Conservation (phyloP, 2,888 invertebrate genomes). For the Ectemnius cavifrons region DNA sequence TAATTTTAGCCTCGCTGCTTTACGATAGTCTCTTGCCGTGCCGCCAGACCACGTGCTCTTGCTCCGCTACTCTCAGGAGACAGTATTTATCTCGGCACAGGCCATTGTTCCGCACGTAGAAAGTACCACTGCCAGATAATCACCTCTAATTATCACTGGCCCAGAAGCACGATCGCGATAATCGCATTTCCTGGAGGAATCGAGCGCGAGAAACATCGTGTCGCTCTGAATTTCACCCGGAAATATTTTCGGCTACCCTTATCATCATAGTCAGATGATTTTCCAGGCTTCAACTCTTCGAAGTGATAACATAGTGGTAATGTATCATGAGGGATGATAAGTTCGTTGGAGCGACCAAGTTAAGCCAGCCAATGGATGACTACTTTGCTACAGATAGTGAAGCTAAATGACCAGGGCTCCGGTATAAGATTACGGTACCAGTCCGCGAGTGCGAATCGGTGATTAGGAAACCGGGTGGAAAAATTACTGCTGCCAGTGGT, state of each 20-base stretch:
- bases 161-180: conserved; percentile 59
- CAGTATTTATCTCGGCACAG: conserved; percentile 51
- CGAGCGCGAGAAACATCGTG: conserved; percentile 23
- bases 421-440: conserved; percentile 17
- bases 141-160: conserved; percentile 60
- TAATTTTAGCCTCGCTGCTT: conserved; percentile 54
- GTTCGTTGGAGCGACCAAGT: too few relatives aligned
- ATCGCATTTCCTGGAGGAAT: conserved; percentile 53
- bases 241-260: conserved; percentile 27
- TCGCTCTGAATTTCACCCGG: conserved; percentile 47
- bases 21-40: conserved; percentile 47
- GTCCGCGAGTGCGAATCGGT: not conserved
- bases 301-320: not conserved
- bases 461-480: conserved; percentile 13
- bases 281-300: not conserved
- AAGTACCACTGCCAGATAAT: conserved; percentile 58
- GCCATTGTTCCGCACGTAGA: conserved; percentile 58
- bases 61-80: conserved; percentile 15
- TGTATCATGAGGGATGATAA: too few relatives aligned
- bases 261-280: conserved; percentile 17
- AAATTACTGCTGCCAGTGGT: not conserved
- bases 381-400: too few relatives aligned
- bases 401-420: not conserved
- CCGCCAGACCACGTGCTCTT: conserved; percentile 15
- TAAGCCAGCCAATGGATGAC: too few relatives aligned